These are phyloP conservation scores for Drepana falcataria DNA, from an alignment of 2,888 invertebrate species.

Conservation along the genomic window DNA sequence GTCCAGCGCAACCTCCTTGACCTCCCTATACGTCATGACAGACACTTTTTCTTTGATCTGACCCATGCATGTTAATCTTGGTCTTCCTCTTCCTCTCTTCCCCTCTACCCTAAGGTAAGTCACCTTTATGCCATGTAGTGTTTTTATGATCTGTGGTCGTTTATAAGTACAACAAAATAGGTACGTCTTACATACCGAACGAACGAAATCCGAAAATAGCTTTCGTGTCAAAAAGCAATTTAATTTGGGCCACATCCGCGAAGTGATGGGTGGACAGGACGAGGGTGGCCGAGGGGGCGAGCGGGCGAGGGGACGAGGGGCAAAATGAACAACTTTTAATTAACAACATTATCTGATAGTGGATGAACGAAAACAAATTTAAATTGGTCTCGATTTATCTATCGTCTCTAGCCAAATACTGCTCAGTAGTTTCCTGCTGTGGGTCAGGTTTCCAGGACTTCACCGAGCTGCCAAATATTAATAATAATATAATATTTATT, in stretches of 20 bases:
- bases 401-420: no score
- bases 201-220: background rate
- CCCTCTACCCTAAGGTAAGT: no score
- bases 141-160: background rate
- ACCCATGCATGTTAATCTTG: no score
- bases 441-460: no score
- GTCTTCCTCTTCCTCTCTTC: no score
- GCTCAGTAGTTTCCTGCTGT: no score
- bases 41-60: no score
- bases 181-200: background rate
- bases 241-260: conserved; percentile 1
- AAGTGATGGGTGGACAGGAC: background rate
- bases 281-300: conserved; percentile 5
- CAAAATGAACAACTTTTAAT: conserved; percentile 45
- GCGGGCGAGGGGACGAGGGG: conserved; percentile 6
- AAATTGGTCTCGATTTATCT: conserved; percentile 10
- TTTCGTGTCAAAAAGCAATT: conserved; percentile 2
- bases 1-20: no score
- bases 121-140: no score
- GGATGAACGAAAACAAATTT: conserved; percentile 18
- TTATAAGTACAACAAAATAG: background rate
- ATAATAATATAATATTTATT: no score
- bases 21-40: no score
- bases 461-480: no score
- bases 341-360: conserved; percentile 34